These are phyloP conservation scores for Phortica variegata DNA, from an alignment of 1,140 invertebrate species.

Conservation along the genomic window DNA sequence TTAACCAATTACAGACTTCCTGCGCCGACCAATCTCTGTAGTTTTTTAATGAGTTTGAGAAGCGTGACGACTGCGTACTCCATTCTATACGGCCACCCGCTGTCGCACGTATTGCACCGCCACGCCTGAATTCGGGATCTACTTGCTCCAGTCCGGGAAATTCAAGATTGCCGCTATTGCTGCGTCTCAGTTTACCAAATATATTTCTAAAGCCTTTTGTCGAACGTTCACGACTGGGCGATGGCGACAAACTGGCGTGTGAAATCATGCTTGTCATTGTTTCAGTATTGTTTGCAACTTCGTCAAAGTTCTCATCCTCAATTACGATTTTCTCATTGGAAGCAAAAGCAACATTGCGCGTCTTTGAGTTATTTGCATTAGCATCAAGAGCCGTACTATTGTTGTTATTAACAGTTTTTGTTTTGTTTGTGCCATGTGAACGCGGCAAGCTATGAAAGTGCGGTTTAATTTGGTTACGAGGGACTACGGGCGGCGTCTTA, in stretches of 20 bases:
- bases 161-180: conserved; percentile 62
- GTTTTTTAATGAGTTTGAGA: conserved; percentile 57
- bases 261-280: conserved; percentile 48
- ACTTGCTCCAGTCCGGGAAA: conserved; percentile 61
- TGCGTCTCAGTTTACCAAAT: conserved; percentile 71
- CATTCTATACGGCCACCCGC: conserved; percentile 75
- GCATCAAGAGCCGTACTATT: conserved; percentile 43
- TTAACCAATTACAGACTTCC: conserved; percentile 84
- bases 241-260: conserved; percentile 63
- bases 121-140: conserved; percentile 68
- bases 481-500: conserved; percentile 71
- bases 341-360: conserved; percentile 59
- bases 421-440: conserved; percentile 60
- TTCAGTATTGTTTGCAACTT: conserved; percentile 14
- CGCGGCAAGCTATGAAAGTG: conserved; percentile 80
- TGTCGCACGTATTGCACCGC: conserved; percentile 72
- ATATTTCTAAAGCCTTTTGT: conserved; percentile 66
- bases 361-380: conserved; percentile 52
- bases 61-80: conserved; percentile 56
- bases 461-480: conserved; percentile 68
- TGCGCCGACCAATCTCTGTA: conserved; percentile 80
- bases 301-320: conserved; percentile 47
- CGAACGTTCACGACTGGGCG: conserved; percentile 57
- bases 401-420: conserved; percentile 37
- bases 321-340: conserved; percentile 69